These are phyloP conservation scores for Dusona sp. DNA, from an alignment of 2,888 invertebrate species.

Conservation along the genomic window DNA sequence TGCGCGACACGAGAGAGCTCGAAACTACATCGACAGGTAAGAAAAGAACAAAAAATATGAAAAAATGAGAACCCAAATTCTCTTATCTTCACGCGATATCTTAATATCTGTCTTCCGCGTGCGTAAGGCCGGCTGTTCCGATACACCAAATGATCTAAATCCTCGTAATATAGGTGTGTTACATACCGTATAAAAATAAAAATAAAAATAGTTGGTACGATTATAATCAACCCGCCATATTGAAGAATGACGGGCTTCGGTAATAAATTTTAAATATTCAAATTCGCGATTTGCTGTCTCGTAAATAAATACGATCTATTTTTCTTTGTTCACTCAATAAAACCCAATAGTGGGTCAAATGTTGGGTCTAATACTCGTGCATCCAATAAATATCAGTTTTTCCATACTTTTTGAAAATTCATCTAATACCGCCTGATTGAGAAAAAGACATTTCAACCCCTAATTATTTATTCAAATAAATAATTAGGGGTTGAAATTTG, in stretches of 20 bases:
- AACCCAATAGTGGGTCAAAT: too few relatives aligned
- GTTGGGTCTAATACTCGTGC: too few relatives aligned
- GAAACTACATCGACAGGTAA: constrained; percentile 75
- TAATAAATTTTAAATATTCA: constrained; percentile 2
- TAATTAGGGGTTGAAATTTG: not conserved
- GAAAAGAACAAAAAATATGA: constrained; percentile 52
- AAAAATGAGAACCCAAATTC: constrained; percentile 39
- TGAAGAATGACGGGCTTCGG: constrained; percentile 5
- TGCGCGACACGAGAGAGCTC: constrained; percentile 39
- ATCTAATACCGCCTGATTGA: not conserved
- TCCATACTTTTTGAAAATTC: not conserved
- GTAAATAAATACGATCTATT: not conserved
- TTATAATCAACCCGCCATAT: constrained; percentile 35
- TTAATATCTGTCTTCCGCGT: constrained; percentile 73
- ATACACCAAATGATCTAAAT: constrained; percentile 53
- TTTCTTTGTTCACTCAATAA: not conserved
- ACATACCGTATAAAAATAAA: constrained; percentile 12
- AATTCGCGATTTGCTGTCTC: not conserved
- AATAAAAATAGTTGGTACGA: not conserved
- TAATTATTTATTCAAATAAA: not conserved
- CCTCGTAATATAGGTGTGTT: constrained; percentile 45
- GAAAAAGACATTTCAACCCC: too few relatives aligned
- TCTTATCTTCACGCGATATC: constrained; percentile 80
- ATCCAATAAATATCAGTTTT: not conserved
- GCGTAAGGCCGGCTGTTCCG: constrained; percentile 62